Conservation (phyloP, 2,113 vertebrate genomes). For the Nicator chloris region DNA sequence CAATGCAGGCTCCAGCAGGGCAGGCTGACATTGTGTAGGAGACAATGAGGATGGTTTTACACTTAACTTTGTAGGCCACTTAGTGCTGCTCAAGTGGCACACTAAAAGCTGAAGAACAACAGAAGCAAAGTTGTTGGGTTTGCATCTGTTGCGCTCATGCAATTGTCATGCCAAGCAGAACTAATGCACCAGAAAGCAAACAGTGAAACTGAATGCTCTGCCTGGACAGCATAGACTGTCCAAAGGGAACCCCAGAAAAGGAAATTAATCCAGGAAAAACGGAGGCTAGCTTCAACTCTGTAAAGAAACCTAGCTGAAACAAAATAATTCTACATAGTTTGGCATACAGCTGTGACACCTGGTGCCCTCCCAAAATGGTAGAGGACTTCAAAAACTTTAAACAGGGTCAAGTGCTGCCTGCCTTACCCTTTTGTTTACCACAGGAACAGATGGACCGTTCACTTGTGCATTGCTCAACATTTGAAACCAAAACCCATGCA, state of each 20-base stretch:
- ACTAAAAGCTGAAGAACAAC: not conserved
- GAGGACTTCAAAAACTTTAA: not conserved
- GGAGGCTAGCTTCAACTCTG: not conserved
- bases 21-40: not conserved
- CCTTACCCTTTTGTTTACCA: not conserved
- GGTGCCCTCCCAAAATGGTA: not conserved
- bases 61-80: not conserved
- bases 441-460: not conserved
- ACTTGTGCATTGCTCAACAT: not conserved
- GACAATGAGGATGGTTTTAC: not conserved
- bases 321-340: not conserved
- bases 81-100: not conserved
- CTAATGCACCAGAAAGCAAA: not conserved
- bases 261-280: not conserved
- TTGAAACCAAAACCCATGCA: not conserved
- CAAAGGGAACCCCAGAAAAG: not conserved
- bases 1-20: not conserved
- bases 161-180: not conserved
- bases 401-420: not conserved
- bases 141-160: not conserved
- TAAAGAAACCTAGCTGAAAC: not conserved
- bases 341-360: not conserved
- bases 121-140: not conserved
- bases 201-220: not conserved
- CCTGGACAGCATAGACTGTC: not conserved